phyloP scores from a whole-genome alignment of 1,140 invertebrate species.

The Brachionus manjavacas region DNA sequence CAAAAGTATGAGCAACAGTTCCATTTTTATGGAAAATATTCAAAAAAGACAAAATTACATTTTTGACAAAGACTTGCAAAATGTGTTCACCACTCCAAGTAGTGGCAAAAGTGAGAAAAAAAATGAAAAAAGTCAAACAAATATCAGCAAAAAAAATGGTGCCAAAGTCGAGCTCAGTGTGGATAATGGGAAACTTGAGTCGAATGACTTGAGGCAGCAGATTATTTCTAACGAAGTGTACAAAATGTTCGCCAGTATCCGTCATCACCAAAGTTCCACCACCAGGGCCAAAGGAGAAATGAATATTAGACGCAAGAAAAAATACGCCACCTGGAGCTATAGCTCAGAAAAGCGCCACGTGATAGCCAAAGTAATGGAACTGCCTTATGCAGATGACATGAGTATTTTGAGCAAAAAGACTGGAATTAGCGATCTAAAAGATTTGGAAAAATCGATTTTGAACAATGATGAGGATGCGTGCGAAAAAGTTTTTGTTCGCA shows the following conservation, averaged over 20 bases:
- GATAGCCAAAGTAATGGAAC: constrained; percentile 32
- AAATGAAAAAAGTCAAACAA: not conserved
- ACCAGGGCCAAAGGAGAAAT: constrained; percentile 37
- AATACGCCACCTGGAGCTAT: constrained; percentile 4
- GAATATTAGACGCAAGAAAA: not conserved
- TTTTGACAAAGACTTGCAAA: constrained; percentile 21
- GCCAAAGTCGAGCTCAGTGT: not conserved
- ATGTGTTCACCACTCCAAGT: not conserved
- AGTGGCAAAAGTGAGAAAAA: not conserved
- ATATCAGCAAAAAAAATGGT: not conserved
- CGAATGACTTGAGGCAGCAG: not conserved
- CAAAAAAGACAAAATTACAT: constrained; percentile 40
- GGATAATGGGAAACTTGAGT: not conserved
- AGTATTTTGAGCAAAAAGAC: not conserved
- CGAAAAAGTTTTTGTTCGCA: constrained; percentile 38
- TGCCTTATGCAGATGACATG: constrained; percentile 30
- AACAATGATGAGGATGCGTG: not conserved
- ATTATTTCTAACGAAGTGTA: constrained; percentile 30
- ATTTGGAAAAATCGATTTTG: constrained; percentile 22
- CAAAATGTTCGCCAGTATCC: constrained; percentile 33
- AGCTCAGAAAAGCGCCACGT: constrained; percentile 33
- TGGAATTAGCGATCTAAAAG: constrained; percentile 23
- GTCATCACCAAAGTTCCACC: constrained; percentile 9
- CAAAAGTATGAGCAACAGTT: not conserved
- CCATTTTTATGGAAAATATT: not conserved